A percentile compares a stretch with the other conserved stretches of the same genome.
phyloP scores from a whole-genome alignment of 2,888 invertebrate species.

The Trachelus troglodyta region DNA sequence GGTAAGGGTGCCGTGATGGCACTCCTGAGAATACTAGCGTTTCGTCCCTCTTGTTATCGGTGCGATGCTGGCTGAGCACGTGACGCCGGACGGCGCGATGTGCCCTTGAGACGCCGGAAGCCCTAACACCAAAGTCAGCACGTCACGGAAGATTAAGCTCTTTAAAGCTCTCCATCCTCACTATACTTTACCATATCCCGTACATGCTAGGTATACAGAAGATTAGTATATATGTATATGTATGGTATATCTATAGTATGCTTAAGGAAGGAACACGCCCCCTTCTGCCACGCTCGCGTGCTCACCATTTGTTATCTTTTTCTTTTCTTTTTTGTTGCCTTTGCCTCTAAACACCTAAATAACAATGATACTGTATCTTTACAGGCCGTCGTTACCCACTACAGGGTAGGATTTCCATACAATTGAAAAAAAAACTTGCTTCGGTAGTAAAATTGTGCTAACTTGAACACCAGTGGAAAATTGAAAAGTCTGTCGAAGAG shows the following conservation, averaged over 20 bases:
- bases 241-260: neutral
- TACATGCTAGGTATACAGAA: neutral
- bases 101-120: constrained; percentile 42
- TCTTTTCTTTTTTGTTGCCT: neutral
- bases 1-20: constrained; percentile 38
- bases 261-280: neutral
- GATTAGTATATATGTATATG: neutral
- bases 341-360: neutral
- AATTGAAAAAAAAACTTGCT: neutral
- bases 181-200: neutral
- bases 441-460: neutral
- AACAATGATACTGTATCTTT: neutral
- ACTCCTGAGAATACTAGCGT: constrained; percentile 37
- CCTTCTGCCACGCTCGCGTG: neutral
- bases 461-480: neutral
- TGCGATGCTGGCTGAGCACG: constrained; percentile 17
- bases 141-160: constrained; percentile 52
- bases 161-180: constrained; percentile 14
- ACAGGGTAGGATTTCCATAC: no score
- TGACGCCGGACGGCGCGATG: constrained; percentile 21
- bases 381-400: no score
- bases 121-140: constrained; percentile 49
- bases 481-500: neutral
- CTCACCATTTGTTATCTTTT: neutral
- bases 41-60: constrained; percentile 42